Evolutionary conservation across 2,113 vertebrate species (phyloP).

Genomic region (Maccullochella peelii): DNA sequence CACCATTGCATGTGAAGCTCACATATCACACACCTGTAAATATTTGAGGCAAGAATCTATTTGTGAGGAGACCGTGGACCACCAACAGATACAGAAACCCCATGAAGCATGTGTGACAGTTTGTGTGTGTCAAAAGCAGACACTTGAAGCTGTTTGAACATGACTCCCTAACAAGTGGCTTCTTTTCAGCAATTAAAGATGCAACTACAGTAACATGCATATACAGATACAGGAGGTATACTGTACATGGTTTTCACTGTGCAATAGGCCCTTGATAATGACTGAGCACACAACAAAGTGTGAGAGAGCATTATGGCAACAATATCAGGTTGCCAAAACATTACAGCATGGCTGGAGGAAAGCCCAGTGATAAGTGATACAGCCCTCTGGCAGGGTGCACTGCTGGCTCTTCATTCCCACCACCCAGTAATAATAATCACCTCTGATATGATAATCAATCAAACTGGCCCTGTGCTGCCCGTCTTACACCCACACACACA

Average conservation of each 20-base stretch:
- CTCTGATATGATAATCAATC: conserved; percentile 67
- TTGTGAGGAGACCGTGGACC: conserved; percentile 49
- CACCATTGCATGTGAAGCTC: conserved; percentile 17
- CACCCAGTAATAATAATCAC: conserved; percentile 73
- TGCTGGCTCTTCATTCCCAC: conserved; percentile 60
- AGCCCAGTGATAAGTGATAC: conserved; percentile 69
- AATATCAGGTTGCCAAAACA: conserved; percentile 73
- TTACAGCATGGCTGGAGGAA: conserved; percentile 65
- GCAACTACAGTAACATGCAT: conserved; percentile 11
- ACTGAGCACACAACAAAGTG: conserved; percentile 60
- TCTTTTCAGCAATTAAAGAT: conserved; percentile 35
- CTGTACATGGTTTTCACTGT: conserved; percentile 18
- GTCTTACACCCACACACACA: conserved; percentile 54
- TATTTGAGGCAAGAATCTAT: conserved; percentile 62
- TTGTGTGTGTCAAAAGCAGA: conserved; percentile 12
- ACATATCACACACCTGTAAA: conserved; percentile 58
- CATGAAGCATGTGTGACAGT: neutral
- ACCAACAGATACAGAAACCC: conserved; percentile 58
- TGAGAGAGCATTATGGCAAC: conserved; percentile 71
- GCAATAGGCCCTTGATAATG: conserved; percentile 45
- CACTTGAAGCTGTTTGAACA: conserved; percentile 38
- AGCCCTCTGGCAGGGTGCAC: conserved; percentile 47
- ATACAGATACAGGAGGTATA: conserved; percentile 15
- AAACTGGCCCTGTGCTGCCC: conserved; percentile 50
- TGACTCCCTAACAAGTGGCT: conserved; percentile 13